Base-by-base conservation (phyloP, 1,140 invertebrate genomes). In the Catajapyx aquilonaris region DNA sequence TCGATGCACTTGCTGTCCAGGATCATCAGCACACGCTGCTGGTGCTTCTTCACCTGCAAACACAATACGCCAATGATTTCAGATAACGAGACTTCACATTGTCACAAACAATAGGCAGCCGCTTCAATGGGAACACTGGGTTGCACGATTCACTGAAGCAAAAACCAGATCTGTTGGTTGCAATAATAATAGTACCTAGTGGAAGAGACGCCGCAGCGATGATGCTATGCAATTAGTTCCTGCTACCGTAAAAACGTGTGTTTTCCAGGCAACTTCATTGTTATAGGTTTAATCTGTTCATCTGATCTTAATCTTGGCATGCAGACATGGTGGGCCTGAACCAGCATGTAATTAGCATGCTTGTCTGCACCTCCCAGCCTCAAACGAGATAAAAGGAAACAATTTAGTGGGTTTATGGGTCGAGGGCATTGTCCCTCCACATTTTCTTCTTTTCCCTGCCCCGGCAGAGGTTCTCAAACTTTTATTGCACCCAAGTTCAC, bases 11-110 rank as follows among this genome's bases (percentile, higher is more conserved):
- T 81, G 47, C 81, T 84, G 50, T 88, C 81, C 45, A 95, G 60
- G 51, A 91, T 86, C 72, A 91, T 84, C 39, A 81, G 57, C 16
- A 93, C 81, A 41, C 83, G 68, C 54, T 90, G 81, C 55, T 94
- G 88, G 46, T 83, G 66, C 55, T 93, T 93, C 59, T 90, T 88
- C 20, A 94, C 80, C 90, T 94, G 53, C 23, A 65, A 65, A 46
- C 44, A 38, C 35, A 41, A 31, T 28, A 44, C 48, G 37, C 40
- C 19, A 44, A 37, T 31, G 20, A 38, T 18, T 30, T 39, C 5
- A 22, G 40, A 23, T 39, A 5, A 38, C 3, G 28, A 11, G 31
- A 40, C 11, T 31, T 28, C 19, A 33, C 34, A 34, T 37, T 43
- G 19, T 22, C 23, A 31, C 34, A 38, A 42, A 41, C 43, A 39